Evolutionary conservation across 2,113 vertebrate species (phyloP).

Genomic region (Grallaria varia): DNA sequence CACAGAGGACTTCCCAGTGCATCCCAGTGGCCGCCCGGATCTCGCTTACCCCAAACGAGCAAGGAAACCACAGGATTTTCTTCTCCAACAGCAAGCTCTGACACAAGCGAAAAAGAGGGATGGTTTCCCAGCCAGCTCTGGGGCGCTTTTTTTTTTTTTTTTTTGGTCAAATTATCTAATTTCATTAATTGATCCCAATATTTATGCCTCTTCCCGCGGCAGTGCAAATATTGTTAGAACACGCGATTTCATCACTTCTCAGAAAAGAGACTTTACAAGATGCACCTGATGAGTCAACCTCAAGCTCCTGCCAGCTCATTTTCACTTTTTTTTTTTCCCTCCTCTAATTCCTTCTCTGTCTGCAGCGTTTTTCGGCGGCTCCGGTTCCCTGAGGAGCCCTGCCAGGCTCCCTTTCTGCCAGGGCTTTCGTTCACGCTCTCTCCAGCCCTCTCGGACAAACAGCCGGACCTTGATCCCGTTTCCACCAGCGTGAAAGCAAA

Average conservation of each 20-base stretch:
- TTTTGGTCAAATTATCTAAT: constrained; percentile 63
- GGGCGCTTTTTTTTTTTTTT: too few relatives aligned
- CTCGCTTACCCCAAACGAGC: rapidly evolving
- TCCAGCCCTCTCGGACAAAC: background rate
- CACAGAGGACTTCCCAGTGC: background rate
- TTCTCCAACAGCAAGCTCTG: background rate
- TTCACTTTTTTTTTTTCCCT: constrained; percentile 41
- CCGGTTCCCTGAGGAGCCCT: background rate
- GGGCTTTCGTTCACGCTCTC: background rate
- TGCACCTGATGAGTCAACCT: constrained; percentile 72
- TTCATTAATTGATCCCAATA: constrained; percentile 68
- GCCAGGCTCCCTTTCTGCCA: background rate
- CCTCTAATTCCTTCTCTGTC: constrained; percentile 54
- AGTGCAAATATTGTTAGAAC: constrained; percentile 67
- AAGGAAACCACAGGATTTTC: background rate
- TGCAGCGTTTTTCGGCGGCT: constrained; percentile 24
- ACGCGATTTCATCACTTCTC: constrained; percentile 60
- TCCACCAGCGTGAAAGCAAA: background rate
- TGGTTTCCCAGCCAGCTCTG: constrained; percentile 34
- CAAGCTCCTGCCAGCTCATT: constrained; percentile 63
- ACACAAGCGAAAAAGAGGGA: constrained; percentile 20
- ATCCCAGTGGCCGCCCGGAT: background rate
- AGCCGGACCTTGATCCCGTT: background rate
- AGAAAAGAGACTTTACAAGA: constrained; percentile 55
- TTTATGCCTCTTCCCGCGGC: constrained; percentile 59